These are phyloP conservation scores for Grapholita molesta DNA, from an alignment of 1,140 invertebrate species.

Conservation along the genomic window DNA sequence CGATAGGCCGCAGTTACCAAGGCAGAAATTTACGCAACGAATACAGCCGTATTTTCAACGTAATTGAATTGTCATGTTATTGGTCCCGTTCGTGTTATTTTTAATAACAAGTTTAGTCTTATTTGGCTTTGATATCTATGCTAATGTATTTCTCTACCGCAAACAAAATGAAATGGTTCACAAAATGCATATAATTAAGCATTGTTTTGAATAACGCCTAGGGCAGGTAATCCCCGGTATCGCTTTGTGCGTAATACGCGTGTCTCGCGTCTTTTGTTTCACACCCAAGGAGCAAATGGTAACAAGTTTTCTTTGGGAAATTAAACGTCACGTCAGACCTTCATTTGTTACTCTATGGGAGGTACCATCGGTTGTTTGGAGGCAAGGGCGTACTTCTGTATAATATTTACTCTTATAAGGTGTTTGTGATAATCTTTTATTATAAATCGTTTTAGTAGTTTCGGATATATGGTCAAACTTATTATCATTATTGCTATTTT, in stretches of 20 bases:
- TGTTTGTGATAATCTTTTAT: neutral
- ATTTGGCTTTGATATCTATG: neutral
- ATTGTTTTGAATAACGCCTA: slow-evolving; percentile 13
- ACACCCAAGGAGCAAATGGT: slow-evolving; percentile 5
- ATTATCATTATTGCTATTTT: neutral
- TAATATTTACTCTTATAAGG: neutral
- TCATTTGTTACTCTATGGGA: neutral
- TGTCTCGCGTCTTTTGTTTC: slow-evolving; percentile 15
- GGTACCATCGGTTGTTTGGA: neutral
- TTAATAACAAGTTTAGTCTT: neutral
- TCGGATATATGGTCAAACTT: no score
- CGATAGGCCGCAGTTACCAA: neutral
- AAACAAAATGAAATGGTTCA: slow-evolving; percentile 1
- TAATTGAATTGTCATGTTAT: neutral
- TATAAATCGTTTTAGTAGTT: no score
- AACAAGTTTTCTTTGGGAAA: slow-evolving; percentile 13
- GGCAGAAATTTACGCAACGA: neutral
- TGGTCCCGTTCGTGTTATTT: neutral
- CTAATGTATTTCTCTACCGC: slow-evolving; percentile 4
- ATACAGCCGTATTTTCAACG: neutral
- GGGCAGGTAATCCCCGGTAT: slow-evolving; percentile 6
- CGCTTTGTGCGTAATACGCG: slow-evolving; percentile 6
- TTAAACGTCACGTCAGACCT: slow-evolving; percentile 9
- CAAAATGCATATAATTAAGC: slow-evolving; percentile 11
- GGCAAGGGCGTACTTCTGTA: no score